Evolutionary conservation across 2,113 vertebrate species (phyloP), one percentile per base, ranked within the genome.

Genomic region (Passer montanus): DNA sequence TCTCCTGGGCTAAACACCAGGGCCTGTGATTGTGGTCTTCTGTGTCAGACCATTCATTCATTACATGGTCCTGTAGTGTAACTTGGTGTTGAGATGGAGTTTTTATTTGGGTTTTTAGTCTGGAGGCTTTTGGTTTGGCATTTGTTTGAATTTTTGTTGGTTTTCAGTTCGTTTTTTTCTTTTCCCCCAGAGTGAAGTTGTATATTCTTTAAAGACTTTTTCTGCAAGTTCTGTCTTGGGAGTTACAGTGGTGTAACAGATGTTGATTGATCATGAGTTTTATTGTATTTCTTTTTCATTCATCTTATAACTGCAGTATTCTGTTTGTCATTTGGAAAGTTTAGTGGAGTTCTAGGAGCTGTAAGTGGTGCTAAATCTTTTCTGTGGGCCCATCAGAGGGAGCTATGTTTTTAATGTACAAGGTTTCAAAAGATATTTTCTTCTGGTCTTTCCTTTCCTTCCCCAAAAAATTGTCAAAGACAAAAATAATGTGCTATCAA

Each of bases 361-460:
- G 14, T 76, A 94, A 95, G 55, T 63, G 63, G 35, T 50, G 43
- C 50, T 95, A 80, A 90, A 93, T 93, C 82, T 88, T 92, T 88
- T 77, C 87, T 33, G 19, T 64, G 67, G 19, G n/a, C 11, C 67
- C 11, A 22, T 47, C 4, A 11, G 41, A 83, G 24, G 26, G 70
- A 95, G 26, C 30, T n/a, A 26, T 79, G 20, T 70, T 90, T 95
- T 87, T 74, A 80, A 76, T 19, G 30, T 55, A 31, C 22, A 67
- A 26, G 21, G 3, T 79, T 95, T 87, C 6, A 23, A 73, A 81
- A 67, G 9, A 6, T 50, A 27, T 28, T 94, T 90, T 84, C 21
- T 47, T 85, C 55, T 35, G 13, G 8, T 77, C 22, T 95, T 84
- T 60, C 24, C 15, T 91, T 74, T 62, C 50, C 39, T 94, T 67